These are phyloP conservation scores for Dipodomys merriami DNA, from an alignment of 2,113 vertebrate species.

Conservation along the genomic window DNA sequence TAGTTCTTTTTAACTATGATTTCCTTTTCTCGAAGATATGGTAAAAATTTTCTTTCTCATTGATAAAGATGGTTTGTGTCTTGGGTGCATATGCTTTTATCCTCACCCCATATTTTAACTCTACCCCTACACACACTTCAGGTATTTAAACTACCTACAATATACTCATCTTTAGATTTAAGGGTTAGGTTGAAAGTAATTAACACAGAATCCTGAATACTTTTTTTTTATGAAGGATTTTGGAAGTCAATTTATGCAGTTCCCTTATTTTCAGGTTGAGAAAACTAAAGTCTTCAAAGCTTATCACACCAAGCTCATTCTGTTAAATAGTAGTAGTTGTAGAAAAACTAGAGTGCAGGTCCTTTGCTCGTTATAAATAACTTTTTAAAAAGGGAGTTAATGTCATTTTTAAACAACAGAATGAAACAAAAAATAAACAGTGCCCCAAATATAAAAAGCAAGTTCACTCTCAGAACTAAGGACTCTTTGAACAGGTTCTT, in stretches of 20 bases:
- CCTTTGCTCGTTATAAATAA: slow-evolving; percentile 14
- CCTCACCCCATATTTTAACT: too few relatives aligned
- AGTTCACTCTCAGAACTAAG: neutral
- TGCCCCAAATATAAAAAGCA: neutral
- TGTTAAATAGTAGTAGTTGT: neutral
- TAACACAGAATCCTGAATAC: neutral
- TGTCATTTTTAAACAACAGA: slow-evolving; percentile 17
- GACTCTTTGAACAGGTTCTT: neutral
- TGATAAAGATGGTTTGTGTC: neutral
- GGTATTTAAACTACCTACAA: neutral
- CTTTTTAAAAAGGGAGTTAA: neutral
- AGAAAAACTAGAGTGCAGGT: neutral
- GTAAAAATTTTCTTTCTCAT: neutral
- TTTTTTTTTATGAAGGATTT: neutral
- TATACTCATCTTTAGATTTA: neutral
- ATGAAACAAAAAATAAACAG: neutral
- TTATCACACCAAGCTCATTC: neutral
- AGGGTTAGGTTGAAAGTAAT: neutral
- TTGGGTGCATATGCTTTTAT: neutral
- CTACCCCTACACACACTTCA: neutral
- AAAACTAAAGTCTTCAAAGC: neutral
- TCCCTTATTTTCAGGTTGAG: neutral
- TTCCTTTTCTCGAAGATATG: neutral
- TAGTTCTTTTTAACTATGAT: slow-evolving; percentile 9
- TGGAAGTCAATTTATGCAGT: neutral